Conservation (phyloP, 2,113 vertebrate genomes). For the Chloebia gouldiae region DNA sequence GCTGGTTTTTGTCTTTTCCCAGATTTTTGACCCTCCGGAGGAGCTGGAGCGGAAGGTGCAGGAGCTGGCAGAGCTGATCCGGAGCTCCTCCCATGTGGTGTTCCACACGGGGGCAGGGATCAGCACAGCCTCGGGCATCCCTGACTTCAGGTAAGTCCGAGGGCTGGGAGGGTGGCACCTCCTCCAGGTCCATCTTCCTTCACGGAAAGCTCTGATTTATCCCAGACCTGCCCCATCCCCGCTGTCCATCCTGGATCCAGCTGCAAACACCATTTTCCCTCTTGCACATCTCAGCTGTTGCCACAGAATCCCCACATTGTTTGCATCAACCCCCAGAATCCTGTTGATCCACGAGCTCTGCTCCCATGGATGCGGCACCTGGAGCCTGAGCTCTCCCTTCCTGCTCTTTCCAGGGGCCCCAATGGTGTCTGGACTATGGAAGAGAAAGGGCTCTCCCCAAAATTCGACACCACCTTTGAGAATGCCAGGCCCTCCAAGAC, state of each 20-base stretch:
- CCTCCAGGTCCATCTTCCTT: rapidly evolving
- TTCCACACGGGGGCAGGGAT: slow-evolving; percentile 95
- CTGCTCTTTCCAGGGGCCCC: too few relatives aligned
- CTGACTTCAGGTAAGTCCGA: slow-evolving; percentile 87
- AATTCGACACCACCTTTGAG: too few relatives aligned
- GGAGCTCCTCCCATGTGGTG: slow-evolving; percentile 83
- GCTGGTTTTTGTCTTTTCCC: background rate
- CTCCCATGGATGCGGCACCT: too few relatives aligned
- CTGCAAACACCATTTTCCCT: background rate
- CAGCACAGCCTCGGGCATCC: slow-evolving; percentile 91
- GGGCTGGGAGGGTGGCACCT: background rate
- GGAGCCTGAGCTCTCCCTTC: too few relatives aligned
- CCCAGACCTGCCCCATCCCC: background rate
- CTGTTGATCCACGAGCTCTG: rapidly evolving
- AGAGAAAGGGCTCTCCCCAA: too few relatives aligned
- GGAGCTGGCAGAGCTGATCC: slow-evolving; percentile 83
- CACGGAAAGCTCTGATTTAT: background rate
- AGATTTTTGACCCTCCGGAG: slow-evolving; percentile 87
- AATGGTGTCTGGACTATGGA: too few relatives aligned
- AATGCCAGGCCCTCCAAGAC: too few relatives aligned
- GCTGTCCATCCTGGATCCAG: background rate
- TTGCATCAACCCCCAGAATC: rapidly evolving
- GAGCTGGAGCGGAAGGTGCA: slow-evolving; percentile 84
- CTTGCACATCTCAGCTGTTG: background rate
- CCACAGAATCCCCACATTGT: rapidly evolving